phyloP scores from a whole-genome alignment of 37 sponge, comb jelly and placozoan genomes.

The Haliclona indistincta region DNA sequence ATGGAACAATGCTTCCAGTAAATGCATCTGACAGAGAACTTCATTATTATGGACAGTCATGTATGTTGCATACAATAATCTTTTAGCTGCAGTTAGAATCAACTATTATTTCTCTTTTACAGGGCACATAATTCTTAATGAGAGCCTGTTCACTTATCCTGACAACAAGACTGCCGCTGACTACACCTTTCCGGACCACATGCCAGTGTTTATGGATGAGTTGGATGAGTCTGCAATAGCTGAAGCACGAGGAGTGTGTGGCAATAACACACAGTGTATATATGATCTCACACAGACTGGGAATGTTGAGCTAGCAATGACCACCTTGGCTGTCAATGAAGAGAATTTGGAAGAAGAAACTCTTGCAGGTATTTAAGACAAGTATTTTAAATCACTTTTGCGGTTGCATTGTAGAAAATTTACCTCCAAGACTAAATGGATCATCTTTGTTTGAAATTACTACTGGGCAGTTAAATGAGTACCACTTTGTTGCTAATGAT shows the following conservation, averaged over 20 bases:
- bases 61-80: neutral
- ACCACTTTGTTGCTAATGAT: constrained; percentile 12
- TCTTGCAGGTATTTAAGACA: neutral
- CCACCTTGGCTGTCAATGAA: neutral
- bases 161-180: neutral
- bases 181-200: constrained; percentile 50
- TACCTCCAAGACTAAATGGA: constrained; percentile 23
- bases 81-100: neutral
- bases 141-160: constrained; percentile 51
- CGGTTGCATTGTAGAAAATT: constrained; percentile 14
- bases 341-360: neutral
- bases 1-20: constrained; percentile 58
- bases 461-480: neutral
- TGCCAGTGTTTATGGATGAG: constrained; percentile 53
- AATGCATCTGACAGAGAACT: constrained; percentile 60
- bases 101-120: neutral
- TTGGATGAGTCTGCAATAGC: no score
- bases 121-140: constrained; percentile 55
- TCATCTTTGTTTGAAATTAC: neutral
- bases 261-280: constrained; percentile 7
- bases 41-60: constrained; percentile 64
- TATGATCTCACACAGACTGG: neutral
- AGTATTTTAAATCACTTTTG: neutral
- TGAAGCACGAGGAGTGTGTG: neutral
- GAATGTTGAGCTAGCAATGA: neutral